Conservation (phyloP, 2,888 invertebrate genomes). For the Argynnis bischoffii region DNA sequence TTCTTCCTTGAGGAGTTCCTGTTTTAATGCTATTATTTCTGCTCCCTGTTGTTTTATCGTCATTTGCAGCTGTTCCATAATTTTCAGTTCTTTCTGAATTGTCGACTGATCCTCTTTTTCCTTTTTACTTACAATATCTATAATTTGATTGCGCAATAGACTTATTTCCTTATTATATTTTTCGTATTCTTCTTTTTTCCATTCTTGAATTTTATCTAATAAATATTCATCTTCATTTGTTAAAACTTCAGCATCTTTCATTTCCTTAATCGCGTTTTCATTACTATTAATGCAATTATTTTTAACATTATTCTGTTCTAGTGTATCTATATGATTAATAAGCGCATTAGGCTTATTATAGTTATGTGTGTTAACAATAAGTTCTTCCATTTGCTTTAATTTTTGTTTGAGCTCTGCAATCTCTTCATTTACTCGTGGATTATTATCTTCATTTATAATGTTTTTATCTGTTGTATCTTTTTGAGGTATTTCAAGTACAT, state of each 20-base stretch:
- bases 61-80: conserved; percentile 65
- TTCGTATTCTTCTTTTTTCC: conserved; percentile 78
- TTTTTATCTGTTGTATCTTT: conserved; percentile 51
- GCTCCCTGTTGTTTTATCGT: conserved; percentile 77
- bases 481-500: conserved; percentile 57
- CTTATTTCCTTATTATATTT: conserved; percentile 80
- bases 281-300: conserved; percentile 23
- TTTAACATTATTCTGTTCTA: conserved; percentile 21
- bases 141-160: conserved; percentile 65
- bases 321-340: conserved; percentile 12
- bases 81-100: conserved; percentile 52
- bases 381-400: conserved; percentile 72
- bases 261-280: conserved; percentile 45
- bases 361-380: conserved; percentile 43
- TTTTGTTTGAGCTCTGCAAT: conserved; percentile 72
- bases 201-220: conserved; percentile 71
- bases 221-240: conserved; percentile 60
- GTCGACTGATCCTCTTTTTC: conserved; percentile 51
- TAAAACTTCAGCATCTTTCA: conserved; percentile 63
- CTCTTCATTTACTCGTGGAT: conserved; percentile 81
- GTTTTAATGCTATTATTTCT: conserved; percentile 74
- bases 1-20: conserved; percentile 67
- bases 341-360: conserved; percentile 7
- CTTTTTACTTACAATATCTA: conserved; percentile 66
- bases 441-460: conserved; percentile 66